Percentiles rank a stretch among this genome's conserved stretches.
Evolutionary conservation across 64 coral and sea anemone species (phyloP).

Genomic region (Catalaphyllia jardinei): DNA sequence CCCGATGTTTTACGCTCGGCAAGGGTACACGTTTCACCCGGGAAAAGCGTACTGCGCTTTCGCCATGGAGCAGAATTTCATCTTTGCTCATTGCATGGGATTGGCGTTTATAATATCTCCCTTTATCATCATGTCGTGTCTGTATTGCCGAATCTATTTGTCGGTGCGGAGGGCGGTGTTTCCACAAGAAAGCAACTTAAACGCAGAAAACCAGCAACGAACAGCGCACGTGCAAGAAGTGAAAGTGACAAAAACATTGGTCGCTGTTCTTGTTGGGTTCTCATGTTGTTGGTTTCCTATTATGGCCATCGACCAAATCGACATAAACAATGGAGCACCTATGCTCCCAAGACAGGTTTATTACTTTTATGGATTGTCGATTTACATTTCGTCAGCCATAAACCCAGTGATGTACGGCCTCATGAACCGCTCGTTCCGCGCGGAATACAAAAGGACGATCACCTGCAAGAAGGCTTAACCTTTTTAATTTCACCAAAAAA

Average conservation of each 20-base stretch:
- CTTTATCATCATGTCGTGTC: neutral
- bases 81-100: slow-evolving; percentile 3
- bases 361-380: slow-evolving; percentile 3
- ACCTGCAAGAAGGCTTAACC: neutral
- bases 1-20: neutral
- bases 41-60: slow-evolving; percentile 9
- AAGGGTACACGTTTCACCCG: slow-evolving; percentile 5
- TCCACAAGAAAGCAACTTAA: neutral
- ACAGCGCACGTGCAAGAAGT: neutral
- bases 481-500: neutral
- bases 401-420: slow-evolving; percentile 11
- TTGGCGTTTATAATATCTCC: neutral
- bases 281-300: slow-evolving; percentile 11
- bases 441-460: slow-evolving; percentile 2
- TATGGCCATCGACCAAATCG: slow-evolving; percentile 13
- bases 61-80: slow-evolving; percentile 22
- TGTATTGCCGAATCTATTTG: neutral
- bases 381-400: slow-evolving; percentile 20
- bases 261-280: slow-evolving; percentile 2
- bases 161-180: neutral
- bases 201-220: neutral
- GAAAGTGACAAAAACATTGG: neutral
- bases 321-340: slow-evolving; percentile 12
- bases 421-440: neutral
- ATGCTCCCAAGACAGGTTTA: slow-evolving; percentile 2